phyloP scores from a whole-genome alignment of 2,888 invertebrate species.

The Plagiodera versicolora region DNA sequence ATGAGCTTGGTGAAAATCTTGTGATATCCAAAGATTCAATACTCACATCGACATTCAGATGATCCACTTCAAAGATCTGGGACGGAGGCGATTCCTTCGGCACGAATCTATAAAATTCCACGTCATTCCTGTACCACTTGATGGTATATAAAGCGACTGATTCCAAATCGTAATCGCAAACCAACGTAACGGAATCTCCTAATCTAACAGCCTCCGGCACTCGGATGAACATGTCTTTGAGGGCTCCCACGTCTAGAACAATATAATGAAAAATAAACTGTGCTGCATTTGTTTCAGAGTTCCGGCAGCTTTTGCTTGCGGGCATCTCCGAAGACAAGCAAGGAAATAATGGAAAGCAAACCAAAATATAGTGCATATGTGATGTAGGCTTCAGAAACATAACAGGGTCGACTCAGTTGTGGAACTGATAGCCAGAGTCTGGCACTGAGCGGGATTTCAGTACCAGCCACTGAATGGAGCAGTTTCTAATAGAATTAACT shows the following conservation, averaged over 20 bases:
- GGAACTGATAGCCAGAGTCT: too few relatives aligned
- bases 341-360: constrained; percentile 10
- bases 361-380: background rate
- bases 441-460: too few relatives aligned
- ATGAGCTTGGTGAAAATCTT: too few relatives aligned
- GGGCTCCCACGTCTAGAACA: constrained; percentile 44
- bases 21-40: background rate
- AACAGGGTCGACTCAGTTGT: background rate
- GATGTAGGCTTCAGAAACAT: background rate
- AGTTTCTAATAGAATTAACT: too few relatives aligned
- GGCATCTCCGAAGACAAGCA: background rate
- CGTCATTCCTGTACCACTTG: constrained; percentile 60
- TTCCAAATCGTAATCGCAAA: constrained; percentile 59
- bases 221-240: constrained; percentile 51
- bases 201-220: constrained; percentile 57
- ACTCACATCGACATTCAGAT: constrained; percentile 59
- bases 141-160: constrained; percentile 59
- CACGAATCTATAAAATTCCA: constrained; percentile 60
- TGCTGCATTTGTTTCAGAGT: constrained; percentile 8
- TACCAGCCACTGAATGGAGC: too few relatives aligned
- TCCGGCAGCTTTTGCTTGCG: background rate
- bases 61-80: constrained; percentile 56
- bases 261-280: constrained; percentile 12
- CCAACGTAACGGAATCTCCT: constrained; percentile 55
- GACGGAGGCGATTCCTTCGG: constrained; percentile 60